A percentile compares a stretch with the other conserved stretches of the same genome.
Evolutionary conservation across 1,140 invertebrate species (phyloP).

Genomic region (Lasaia peninsularis): DNA sequence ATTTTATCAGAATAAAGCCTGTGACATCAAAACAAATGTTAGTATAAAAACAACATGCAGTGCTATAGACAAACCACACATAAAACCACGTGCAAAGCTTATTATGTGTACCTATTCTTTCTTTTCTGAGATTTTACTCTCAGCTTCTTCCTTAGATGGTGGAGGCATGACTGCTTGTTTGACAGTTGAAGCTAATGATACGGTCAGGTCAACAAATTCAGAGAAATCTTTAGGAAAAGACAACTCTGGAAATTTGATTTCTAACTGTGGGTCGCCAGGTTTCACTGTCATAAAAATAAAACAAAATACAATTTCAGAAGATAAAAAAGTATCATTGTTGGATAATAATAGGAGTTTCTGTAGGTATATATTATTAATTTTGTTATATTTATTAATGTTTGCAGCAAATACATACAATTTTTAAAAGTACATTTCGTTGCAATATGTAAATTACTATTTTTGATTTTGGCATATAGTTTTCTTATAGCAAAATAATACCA

Average conservation of each 20-base stretch:
- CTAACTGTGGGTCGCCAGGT: slow-evolving; percentile 72
- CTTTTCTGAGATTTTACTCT: slow-evolving; percentile 46
- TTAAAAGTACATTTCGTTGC: no score
- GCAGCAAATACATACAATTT: no score
- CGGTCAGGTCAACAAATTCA: slow-evolving; percentile 59
- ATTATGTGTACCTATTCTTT: slow-evolving; percentile 56
- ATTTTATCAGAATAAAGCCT: neutral
- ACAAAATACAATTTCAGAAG: slow-evolving; percentile 16
- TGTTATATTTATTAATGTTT: no score
- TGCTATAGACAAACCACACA: slow-evolving; percentile 12
- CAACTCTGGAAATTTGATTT: slow-evolving; percentile 72
- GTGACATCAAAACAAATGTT: neutral
- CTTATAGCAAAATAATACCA: no score
- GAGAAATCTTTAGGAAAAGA: slow-evolving; percentile 71
- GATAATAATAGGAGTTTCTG: neutral
- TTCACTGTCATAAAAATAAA: slow-evolving; percentile 53
- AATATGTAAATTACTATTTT: neutral
- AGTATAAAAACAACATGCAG: neutral
- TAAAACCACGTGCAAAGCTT: slow-evolving; percentile 25
- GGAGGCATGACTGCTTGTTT: slow-evolving; percentile 71
- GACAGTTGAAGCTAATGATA: slow-evolving; percentile 56
- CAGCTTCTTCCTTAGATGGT: slow-evolving; percentile 48
- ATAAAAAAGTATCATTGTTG: neutral
- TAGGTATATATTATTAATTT: neutral
- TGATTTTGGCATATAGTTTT: no score